Percentiles rank a stretch among this genome's conserved stretches.
These are phyloP conservation scores for Aptenodytes patagonicus DNA, from an alignment of 2,113 vertebrate genomes.

Conservation along the genomic window DNA sequence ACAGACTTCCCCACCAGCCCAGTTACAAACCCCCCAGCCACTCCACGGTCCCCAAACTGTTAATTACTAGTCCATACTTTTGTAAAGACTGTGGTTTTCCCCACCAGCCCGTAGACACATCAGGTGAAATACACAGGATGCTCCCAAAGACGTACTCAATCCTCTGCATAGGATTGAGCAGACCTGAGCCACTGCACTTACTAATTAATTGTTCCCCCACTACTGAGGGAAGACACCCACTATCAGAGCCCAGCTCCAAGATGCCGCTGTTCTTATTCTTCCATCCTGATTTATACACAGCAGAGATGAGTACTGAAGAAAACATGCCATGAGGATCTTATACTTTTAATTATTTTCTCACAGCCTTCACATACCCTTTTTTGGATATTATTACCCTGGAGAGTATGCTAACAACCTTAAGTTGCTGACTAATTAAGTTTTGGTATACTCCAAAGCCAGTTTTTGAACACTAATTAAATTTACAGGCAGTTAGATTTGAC, in stretches of 20 bases:
- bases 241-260: neutral
- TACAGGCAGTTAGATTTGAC: conserved; percentile 68
- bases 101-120: neutral
- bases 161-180: neutral
- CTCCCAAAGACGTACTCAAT: neutral
- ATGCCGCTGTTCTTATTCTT: neutral
- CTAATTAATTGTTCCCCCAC: neutral
- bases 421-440: conserved; percentile 75
- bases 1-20: neutral
- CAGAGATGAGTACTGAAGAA: conserved; percentile 26
- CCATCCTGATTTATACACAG: neutral
- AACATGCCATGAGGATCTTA: neutral
- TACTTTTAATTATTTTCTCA: conserved; percentile 64
- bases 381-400: conserved; percentile 53
- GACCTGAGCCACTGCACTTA: neutral
- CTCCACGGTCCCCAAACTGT: neutral
- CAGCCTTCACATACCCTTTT: conserved; percentile 34
- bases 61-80: neutral
- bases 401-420: conserved; percentile 62
- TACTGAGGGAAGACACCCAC: neutral
- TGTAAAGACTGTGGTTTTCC: neutral
- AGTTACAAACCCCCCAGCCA: neutral
- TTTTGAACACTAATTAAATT: conserved; percentile 67
- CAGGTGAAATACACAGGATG: neutral
- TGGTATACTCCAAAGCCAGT: conserved; percentile 55